Evolutionary conservation across 2,113 vertebrate genomes (phyloP).

Genomic region (Cinclus mexicanus): DNA sequence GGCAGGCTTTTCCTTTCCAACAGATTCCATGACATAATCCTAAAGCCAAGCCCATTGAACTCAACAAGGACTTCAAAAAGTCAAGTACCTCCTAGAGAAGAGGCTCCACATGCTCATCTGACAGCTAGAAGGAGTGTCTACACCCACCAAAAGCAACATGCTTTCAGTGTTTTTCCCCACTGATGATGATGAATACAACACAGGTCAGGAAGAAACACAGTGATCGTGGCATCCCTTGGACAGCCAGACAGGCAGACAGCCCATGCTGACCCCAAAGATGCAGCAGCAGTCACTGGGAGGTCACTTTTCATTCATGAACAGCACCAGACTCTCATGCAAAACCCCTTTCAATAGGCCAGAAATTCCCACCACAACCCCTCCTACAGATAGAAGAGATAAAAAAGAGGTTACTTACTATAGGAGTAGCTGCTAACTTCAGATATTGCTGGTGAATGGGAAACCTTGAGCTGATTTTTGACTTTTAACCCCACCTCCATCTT

Average conservation of each 20-base stretch:
- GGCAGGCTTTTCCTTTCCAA: not conserved
- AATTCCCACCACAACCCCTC: not conserved
- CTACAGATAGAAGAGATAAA: not conserved
- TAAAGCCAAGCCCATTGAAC: not conserved
- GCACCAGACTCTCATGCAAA: not conserved
- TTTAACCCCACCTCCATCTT: slow-evolving; percentile 82
- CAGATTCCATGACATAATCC: not conserved
- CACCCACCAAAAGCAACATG: not conserved
- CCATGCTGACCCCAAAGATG: not conserved
- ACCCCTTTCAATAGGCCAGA: not conserved
- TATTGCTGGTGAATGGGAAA: slow-evolving; percentile 85
- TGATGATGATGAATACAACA: not conserved
- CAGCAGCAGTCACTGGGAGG: not conserved
- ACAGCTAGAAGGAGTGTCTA: not conserved
- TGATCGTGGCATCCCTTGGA: not conserved
- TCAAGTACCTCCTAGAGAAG: not conserved
- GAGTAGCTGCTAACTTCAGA: slow-evolving; percentile 97
- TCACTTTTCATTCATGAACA: not conserved
- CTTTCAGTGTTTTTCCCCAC: not conserved
- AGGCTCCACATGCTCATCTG: not conserved
- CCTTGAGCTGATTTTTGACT: slow-evolving; percentile 87
- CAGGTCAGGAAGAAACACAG: not conserved
- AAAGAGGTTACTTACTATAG: slow-evolving; percentile 86
- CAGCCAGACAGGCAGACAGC: not conserved
- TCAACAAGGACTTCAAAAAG: not conserved